Conservation (phyloP, 2,113 vertebrate genomes). For the Marcusenius ussheri region DNA sequence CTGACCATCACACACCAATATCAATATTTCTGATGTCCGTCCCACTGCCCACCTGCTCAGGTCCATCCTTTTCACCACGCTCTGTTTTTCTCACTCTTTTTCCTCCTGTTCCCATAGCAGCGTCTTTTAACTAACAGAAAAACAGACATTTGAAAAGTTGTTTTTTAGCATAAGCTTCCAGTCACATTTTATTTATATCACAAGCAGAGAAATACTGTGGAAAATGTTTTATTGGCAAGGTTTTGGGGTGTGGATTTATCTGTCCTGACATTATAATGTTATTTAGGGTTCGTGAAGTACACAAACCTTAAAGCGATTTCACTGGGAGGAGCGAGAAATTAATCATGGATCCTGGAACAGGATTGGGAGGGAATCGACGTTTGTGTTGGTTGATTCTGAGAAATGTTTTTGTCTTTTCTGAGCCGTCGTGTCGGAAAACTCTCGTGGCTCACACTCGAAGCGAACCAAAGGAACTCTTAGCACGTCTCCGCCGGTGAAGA, state of each 20-base stretch:
- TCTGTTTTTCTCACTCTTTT: neutral
- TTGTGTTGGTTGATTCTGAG: neutral
- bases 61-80: neutral
- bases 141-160: neutral
- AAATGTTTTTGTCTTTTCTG: neutral
- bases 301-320: neutral
- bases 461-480: neutral
- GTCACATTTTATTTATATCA: neutral
- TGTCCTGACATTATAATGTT: neutral
- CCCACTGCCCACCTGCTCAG: neutral
- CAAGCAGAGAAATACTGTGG: neutral
- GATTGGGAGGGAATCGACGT: neutral
- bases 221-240: neutral
- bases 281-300: neutral
- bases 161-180: neutral
- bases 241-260: neutral
- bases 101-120: neutral
- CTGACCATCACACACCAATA: neutral
- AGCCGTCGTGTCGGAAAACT: neutral
- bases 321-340: neutral
- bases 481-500: neutral
- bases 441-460: neutral
- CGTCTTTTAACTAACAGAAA: neutral
- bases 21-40: neutral
- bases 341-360: neutral